Evolutionary conservation across 2,113 vertebrate genomes (phyloP).

Genomic region (Gallinago undulata): DNA sequence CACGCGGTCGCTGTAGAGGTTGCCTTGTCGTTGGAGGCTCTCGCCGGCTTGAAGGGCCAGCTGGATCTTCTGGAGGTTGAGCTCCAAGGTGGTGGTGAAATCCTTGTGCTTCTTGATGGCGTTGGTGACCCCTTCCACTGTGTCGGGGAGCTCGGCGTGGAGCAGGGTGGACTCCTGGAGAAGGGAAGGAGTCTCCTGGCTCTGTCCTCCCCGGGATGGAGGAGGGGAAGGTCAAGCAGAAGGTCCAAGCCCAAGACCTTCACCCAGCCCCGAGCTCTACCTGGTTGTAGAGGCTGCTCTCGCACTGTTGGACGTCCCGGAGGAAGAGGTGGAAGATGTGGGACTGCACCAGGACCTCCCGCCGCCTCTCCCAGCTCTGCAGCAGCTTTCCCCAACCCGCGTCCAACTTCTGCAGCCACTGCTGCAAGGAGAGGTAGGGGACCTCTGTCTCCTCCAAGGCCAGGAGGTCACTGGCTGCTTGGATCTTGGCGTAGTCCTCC

Average conservation of each 20-base stretch:
- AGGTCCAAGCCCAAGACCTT: fast-evolving
- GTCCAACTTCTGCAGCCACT: slow-evolving; percentile 93
- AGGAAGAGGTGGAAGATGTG: slow-evolving; percentile 94
- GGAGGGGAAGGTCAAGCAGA: neutral
- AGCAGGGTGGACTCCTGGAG: slow-evolving; percentile 82
- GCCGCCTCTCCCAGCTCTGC: slow-evolving; percentile 88
- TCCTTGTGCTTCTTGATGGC: slow-evolving; percentile 89
- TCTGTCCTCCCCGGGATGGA: neutral
- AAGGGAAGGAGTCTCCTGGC: fast-evolving
- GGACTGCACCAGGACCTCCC: slow-evolving; percentile 87
- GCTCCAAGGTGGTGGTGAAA: slow-evolving; percentile 90
- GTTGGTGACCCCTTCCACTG: slow-evolving; percentile 80
- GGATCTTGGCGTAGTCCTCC: slow-evolving; percentile 89
- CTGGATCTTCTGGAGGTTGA: slow-evolving; percentile 87
- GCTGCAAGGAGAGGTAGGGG: slow-evolving; percentile 84
- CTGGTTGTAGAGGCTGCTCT: slow-evolving; percentile 86
- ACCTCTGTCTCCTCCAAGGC: slow-evolving; percentile 86
- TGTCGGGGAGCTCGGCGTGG: slow-evolving; percentile 81
- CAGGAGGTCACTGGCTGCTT: slow-evolving; percentile 87
- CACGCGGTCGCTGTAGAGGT: slow-evolving; percentile 84
- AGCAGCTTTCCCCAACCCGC: slow-evolving; percentile 92
- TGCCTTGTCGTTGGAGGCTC: slow-evolving; percentile 86
- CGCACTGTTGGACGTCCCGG: slow-evolving; percentile 85
- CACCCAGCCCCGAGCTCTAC: slow-evolving; percentile 33
- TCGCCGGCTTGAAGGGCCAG: slow-evolving; percentile 86